Evolutionary conservation across 2,113 vertebrate species (phyloP), one percentile per base, ranked within the genome.

Genomic region (Oreocharis arfaki): DNA sequence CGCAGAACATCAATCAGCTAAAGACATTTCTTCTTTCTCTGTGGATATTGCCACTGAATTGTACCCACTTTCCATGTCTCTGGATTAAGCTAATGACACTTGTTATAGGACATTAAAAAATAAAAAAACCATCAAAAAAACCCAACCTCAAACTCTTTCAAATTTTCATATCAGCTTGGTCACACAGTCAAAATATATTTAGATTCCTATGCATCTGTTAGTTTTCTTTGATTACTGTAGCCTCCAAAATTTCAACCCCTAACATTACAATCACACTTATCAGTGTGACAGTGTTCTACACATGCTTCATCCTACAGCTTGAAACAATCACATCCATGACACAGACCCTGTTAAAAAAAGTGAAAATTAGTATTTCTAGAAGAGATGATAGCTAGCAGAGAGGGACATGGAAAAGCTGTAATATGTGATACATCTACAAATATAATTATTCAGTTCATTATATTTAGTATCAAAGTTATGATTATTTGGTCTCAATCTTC

Each of bases 41-140:
- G 59, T 27, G 35, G 49, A 46, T 64, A 33, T 39, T 56, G 12
- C 23, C 28, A 68, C 35, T 35, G 27, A 90, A 28, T 30, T 79
- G 6, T 32, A 56, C 22, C 39, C 23, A 20, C 30, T 64, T 71
- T 30, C 4, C 24, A 10, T 11, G 9, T n/a, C 2, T 1, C n/a
- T 10, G n/a, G 23, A 44, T 50, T 56, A 75, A 84, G 15, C 4
- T 60, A 76, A 46, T 37, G 20, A 3, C 47, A 7, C 21, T 50
- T 67, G 9, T 59, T 7, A 75, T 9, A 55, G 16, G 24, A 73
- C 30, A 46, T n/a, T 10, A 16, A 52, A 44, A 16, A 20, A 44
- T 22, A 9, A 1, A 3, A 12, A n/a, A 4, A 1, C 2, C 6
- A 3, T 7, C 7, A 5, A 19, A 20, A 16, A 27, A 35, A 32